Percentiles rank a stretch among this genome's conserved stretches.
Evolutionary conservation across 2,888 invertebrate species (phyloP).

Genomic region (Pyrgus malvae): DNA sequence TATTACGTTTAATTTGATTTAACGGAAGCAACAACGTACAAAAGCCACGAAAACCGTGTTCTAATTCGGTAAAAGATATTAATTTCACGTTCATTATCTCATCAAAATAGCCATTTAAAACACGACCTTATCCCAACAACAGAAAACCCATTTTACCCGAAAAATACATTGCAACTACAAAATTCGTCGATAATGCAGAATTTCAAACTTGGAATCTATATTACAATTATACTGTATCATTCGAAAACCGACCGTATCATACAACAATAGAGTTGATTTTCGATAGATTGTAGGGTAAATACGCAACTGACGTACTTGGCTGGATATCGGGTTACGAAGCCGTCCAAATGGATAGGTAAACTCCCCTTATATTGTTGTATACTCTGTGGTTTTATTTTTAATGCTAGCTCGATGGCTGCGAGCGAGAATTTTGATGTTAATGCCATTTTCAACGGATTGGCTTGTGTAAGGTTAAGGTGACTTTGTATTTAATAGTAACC

Average conservation of each 20-base stretch:
- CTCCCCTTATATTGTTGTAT: conserved; percentile 26
- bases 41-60: conserved; percentile 10
- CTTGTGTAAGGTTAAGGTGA: not conserved
- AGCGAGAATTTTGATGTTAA: conserved; percentile 1
- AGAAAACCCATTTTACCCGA: not conserved
- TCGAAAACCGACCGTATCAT: not conserved
- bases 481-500: too few species aligned
- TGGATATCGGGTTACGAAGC: conserved; percentile 59
- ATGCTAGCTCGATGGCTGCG: not conserved
- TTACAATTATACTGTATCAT: not conserved
- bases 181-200: conserved; percentile 26
- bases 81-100: conserved; percentile 24
- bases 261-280: conserved; percentile 5
- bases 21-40: conserved; percentile 1
- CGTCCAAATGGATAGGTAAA: conserved; percentile 69
- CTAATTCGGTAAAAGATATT: conserved; percentile 20
- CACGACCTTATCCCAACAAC: not conserved
- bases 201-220: conserved; percentile 24
- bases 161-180: conserved; percentile 16
- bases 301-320: conserved; percentile 19
- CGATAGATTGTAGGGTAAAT: not conserved
- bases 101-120: not conserved
- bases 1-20: not conserved
- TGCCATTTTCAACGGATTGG: not conserved
- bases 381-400: conserved; percentile 23